Percentiles rank a stretch among this genome's conserved stretches.
Conservation (phyloP, 2,113 vertebrate genomes). For the Ciconia stormi region DNA sequence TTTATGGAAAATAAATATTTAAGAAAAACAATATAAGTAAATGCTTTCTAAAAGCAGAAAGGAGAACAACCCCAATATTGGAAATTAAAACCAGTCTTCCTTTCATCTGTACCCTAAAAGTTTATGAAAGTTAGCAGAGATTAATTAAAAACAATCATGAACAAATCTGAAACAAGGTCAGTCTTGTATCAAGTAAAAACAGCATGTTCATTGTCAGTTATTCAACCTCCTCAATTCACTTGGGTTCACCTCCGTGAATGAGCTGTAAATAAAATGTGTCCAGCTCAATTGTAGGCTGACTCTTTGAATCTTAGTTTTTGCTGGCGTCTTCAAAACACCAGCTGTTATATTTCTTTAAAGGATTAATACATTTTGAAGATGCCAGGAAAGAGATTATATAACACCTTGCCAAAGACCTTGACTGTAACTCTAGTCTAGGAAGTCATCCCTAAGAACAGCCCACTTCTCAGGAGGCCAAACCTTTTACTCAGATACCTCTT, state of each 20-base stretch:
- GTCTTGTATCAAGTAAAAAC: not conserved
- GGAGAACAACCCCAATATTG: not conserved
- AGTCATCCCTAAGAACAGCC: not conserved
- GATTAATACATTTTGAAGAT: slow-evolving; percentile 1
- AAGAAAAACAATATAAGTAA: not conserved
- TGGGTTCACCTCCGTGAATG: not conserved
- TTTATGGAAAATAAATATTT: not conserved
- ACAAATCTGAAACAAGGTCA: not conserved
- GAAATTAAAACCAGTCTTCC: not conserved
- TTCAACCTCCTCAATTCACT: not conserved
- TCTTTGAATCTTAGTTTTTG: not conserved
- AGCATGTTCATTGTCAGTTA: not conserved
- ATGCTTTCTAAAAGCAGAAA: not conserved
- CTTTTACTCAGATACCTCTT: not conserved
- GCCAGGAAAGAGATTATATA: slow-evolving; percentile 3
- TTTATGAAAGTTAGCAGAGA: not conserved
- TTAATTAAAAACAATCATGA: not conserved
- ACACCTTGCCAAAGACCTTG: not conserved
- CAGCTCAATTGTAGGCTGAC: not conserved
- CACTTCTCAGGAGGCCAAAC: not conserved
- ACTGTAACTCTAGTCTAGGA: not conserved
- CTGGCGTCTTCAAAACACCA: not conserved
- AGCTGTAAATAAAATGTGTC: not conserved
- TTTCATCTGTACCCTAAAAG: not conserved
- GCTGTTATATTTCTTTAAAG: slow-evolving; percentile 26